phyloP scores from a whole-genome alignment of 35 echinoderm and acorn worm species.

The Strongylocentrotus purpuratus region DNA sequence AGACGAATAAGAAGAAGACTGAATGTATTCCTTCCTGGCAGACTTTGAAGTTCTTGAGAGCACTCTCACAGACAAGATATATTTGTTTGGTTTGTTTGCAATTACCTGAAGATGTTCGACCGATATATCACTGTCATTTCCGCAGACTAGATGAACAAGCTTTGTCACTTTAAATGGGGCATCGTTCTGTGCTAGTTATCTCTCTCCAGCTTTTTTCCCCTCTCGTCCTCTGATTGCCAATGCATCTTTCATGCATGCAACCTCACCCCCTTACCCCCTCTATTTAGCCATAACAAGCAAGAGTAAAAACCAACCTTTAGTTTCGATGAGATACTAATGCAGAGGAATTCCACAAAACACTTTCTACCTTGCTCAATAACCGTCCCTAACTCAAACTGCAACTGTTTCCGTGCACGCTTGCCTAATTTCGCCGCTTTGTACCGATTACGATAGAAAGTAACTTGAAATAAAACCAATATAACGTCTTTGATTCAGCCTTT shows the following conservation, averaged over 20 bases:
- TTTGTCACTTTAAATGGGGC: conserved; percentile 9
- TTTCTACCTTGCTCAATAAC: conserved; percentile 18
- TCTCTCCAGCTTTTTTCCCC: not conserved
- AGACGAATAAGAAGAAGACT: not conserved
- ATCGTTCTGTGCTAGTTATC: not conserved
- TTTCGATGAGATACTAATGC: conserved; percentile 18
- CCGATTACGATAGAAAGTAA: conserved; percentile 23
- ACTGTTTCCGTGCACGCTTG: not conserved
- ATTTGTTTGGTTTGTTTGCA: conserved; percentile 39
- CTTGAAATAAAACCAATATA: conserved; percentile 6
- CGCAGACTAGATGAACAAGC: not conserved
- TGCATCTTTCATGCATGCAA: not conserved
- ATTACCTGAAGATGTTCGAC: conserved; percentile 14
- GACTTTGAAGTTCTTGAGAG: not conserved
- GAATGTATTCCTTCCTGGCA: not conserved
- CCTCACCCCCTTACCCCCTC: conserved; percentile 32
- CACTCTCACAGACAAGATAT: conserved; percentile 19
- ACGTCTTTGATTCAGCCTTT: not conserved
- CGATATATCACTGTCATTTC: conserved; percentile 4
- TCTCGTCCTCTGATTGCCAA: not conserved
- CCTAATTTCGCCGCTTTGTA: conserved; percentile 33
- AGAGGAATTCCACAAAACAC: conserved; percentile 16
- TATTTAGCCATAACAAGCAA: conserved; percentile 14
- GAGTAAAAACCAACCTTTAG: not conserved
- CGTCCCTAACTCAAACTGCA: not conserved